Percentiles rank a stretch among this genome's conserved stretches.
These are phyloP conservation scores for Catocala fraxini DNA, from an alignment of 2,888 invertebrate genomes.

Conservation along the genomic window DNA sequence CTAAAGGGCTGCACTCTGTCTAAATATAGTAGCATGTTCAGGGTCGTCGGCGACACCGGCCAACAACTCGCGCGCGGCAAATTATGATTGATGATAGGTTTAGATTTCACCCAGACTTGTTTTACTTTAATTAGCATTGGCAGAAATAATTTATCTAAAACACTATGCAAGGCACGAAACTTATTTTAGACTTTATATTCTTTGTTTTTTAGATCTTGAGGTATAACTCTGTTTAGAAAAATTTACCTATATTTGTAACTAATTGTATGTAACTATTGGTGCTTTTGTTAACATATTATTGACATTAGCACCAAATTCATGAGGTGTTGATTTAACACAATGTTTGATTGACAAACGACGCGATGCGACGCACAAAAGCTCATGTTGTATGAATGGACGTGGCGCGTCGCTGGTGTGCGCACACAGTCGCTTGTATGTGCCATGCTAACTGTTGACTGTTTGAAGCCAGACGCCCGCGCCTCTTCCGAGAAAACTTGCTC, in stretches of 20 bases:
- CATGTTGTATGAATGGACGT: conserved; percentile 19
- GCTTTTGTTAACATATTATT: too few species aligned
- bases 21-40: conserved; percentile 79
- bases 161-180: conserved; percentile 27
- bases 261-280: too few species aligned
- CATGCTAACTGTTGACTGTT: conserved; percentile 38
- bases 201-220: background rate
- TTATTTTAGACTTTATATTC: conserved; percentile 23
- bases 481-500: conserved; percentile 67
- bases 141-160: conserved; percentile 40
- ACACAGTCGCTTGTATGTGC: conserved; percentile 38
- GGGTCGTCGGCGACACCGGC: conserved; percentile 76
- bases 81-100: conserved; percentile 80
- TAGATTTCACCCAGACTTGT: conserved; percentile 62
- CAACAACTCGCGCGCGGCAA: conserved; percentile 77
- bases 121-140: conserved; percentile 51
- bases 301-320: too few species aligned
- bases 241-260: too few species aligned
- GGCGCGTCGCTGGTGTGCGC: conserved; percentile 26
- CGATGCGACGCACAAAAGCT: conserved; percentile 15
- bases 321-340: background rate
- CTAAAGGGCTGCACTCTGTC: conserved; percentile 61
- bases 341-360: background rate
- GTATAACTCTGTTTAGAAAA: background rate
- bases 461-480: conserved; percentile 57